Conservation (phyloP, 2,113 vertebrate genomes). For the Nicator chloris region DNA sequence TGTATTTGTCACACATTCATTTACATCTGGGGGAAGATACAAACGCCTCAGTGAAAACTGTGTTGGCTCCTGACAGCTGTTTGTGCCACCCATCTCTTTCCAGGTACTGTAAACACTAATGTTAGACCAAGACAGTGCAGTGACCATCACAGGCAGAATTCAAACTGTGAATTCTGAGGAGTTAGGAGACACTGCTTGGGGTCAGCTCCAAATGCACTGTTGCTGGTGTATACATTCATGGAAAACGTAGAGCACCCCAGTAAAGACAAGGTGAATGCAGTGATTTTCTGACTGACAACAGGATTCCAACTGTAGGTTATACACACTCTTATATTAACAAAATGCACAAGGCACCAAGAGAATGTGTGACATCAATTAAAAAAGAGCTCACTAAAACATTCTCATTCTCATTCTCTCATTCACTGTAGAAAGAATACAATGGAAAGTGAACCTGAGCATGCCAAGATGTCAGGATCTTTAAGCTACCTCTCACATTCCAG, state of each 20-base stretch:
- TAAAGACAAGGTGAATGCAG: background rate
- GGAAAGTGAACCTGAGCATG: background rate
- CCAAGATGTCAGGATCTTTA: background rate
- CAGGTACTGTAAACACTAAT: background rate
- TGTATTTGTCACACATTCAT: constrained; percentile 82
- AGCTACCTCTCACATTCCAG: background rate
- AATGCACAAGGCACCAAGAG: background rate
- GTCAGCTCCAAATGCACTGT: background rate
- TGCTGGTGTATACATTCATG: background rate
- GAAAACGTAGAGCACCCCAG: background rate
- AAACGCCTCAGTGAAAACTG: background rate
- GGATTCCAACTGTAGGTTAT: background rate
- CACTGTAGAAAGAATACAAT: background rate
- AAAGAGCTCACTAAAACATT: background rate
- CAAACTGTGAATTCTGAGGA: no score
- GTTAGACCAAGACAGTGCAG: background rate
- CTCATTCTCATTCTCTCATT: background rate
- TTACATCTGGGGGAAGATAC: constrained; percentile 77
- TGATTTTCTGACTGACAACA: background rate
- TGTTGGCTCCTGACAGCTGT: background rate
- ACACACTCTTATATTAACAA: background rate
- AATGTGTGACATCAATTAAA: background rate
- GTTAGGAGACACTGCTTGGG: background rate
- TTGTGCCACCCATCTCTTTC: background rate
- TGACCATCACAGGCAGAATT: background rate